Percentiles rank a stretch among this genome's conserved stretches.
These are phyloP conservation scores for Pentalonia nigronervosa DNA, from an alignment of 1,140 invertebrate genomes.

Conservation along the genomic window DNA sequence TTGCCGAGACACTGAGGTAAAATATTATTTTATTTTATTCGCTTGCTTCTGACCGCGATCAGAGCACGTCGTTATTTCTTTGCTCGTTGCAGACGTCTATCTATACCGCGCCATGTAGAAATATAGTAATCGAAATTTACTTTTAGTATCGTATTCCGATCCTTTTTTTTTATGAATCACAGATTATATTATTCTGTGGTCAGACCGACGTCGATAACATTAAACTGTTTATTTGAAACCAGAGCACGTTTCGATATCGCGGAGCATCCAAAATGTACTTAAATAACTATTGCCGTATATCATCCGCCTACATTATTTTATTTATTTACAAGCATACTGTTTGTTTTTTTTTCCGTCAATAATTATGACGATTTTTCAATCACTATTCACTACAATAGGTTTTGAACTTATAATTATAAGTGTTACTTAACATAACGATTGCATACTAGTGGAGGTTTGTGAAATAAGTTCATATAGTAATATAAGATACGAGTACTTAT, in stretches of 20 bases:
- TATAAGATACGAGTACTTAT: not conserved
- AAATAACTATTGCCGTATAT: not conserved
- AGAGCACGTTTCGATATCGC: not conserved
- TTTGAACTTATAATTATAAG: not conserved
- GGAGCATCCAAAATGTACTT: not conserved
- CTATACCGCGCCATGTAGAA: not conserved
- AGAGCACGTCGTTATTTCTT: not conserved
- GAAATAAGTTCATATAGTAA: not conserved
- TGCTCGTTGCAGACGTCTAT: not conserved
- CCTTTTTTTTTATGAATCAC: slow-evolving; percentile 11
- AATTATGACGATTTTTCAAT: not conserved
- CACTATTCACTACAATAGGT: not conserved
- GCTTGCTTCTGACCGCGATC: not conserved
- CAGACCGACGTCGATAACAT: not conserved
- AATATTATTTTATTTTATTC: not conserved
- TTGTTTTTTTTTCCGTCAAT: not conserved
- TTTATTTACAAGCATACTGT: not conserved
- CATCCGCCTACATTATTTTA: not conserved
- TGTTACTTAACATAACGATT: not conserved
- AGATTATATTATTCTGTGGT: slow-evolving; percentile 10
- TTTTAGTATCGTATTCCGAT: not conserved
- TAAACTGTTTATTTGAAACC: not conserved
- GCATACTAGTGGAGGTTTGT: not conserved
- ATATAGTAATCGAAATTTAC: slow-evolving; percentile 13
- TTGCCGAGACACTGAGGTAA: not conserved